Base-by-base conservation (phyloP, 2,113 vertebrate genomes). In the Thunnus thynnus region DNA sequence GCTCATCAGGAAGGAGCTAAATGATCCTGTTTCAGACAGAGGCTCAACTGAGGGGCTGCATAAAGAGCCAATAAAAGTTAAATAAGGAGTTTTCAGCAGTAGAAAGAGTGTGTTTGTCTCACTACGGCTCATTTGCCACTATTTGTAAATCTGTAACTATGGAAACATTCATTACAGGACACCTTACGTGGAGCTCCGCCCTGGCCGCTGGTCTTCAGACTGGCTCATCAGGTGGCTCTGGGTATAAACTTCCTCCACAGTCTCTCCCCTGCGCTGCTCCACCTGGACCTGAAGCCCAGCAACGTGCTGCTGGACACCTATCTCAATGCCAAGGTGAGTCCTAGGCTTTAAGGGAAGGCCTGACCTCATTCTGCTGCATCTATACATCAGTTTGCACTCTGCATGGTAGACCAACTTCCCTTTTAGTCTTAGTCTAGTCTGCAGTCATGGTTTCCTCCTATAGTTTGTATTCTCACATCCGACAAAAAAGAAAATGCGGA, bases 221-320 rank as follows among this genome's bases (percentile, higher is more conserved):
- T 97, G 50, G 85, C 93, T 16, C 83, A 94, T 12, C 89, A 97
- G 76, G 84, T 96, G 44, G 93, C 96, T 16, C 84, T 96, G 46
- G 96, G 96, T 4, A 96, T 97, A 90, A 96, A 96, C 92, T 97
- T 95, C 82, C 94, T 97, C 48, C 96, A 97, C 85, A 86, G 41
- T 20, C 84, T 93, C 68, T 0, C 73, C 3, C 94, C 93, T 1
- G 55, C 92, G 0, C 6, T 96, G 25, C 93, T 96, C 32, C 95
- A 96, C 64, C 73, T 94, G 68, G 95, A 96, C 89, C 91, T 96
- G 83, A 96, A 96, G 83, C 95, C 95, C 80, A 94, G 76, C 85
- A 96, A 96, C 3, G 94, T 96, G 75, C 91, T 96, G 27, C 88
- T 96, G 62, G 94, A 95, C 82, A 63, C 69, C 6, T 50, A 54